phyloP scores from a whole-genome alignment of 92 coral and sea anemone genomes.

The Plumapathes pennacea region DNA sequence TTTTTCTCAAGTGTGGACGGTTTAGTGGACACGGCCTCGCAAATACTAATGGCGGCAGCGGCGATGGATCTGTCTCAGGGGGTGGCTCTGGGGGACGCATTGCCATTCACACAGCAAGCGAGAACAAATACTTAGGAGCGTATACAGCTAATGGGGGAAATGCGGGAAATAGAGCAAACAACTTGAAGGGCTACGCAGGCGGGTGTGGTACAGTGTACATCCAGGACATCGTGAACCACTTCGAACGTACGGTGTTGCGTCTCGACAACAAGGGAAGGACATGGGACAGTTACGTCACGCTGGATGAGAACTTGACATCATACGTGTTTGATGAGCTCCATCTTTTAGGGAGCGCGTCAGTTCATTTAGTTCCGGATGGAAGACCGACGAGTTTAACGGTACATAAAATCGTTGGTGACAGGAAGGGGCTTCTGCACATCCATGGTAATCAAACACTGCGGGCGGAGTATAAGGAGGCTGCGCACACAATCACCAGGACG shows the following conservation, averaged over 20 bases:
- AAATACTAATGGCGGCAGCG: conserved; percentile 79
- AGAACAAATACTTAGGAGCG: conserved; percentile 71
- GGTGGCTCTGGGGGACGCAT: conserved; percentile 98
- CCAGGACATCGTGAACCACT: conserved; percentile 62
- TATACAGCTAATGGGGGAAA: conserved; percentile 81
- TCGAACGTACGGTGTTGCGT: conserved; percentile 61
- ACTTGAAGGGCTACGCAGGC: conserved; percentile 64
- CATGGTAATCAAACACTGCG: conserved; percentile 80
- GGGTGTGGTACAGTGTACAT: conserved; percentile 95
- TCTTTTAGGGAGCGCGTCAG: conserved; percentile 68
- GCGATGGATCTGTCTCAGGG: conserved; percentile 72
- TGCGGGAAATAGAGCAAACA: conserved; percentile 65
- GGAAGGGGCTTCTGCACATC: conserved; percentile 88
- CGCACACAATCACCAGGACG: conserved; percentile 91
- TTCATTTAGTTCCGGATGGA: conserved; percentile 72
- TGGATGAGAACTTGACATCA: conserved; percentile 52
- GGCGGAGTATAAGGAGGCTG: conserved; percentile 82
- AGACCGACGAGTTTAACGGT: conserved; percentile 61
- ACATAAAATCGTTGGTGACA: conserved; percentile 86
- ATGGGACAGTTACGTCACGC: conserved; percentile 79
- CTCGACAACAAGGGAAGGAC: conserved; percentile 83
- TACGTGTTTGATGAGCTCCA: conserved; percentile 87
- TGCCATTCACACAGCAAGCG: conserved; percentile 65
- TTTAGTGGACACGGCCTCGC: conserved; percentile 87
- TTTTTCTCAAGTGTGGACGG: conserved; percentile 56